Evolutionary conservation across 1,140 invertebrate species (phyloP).

Genomic region (Sycobia sp.): DNA sequence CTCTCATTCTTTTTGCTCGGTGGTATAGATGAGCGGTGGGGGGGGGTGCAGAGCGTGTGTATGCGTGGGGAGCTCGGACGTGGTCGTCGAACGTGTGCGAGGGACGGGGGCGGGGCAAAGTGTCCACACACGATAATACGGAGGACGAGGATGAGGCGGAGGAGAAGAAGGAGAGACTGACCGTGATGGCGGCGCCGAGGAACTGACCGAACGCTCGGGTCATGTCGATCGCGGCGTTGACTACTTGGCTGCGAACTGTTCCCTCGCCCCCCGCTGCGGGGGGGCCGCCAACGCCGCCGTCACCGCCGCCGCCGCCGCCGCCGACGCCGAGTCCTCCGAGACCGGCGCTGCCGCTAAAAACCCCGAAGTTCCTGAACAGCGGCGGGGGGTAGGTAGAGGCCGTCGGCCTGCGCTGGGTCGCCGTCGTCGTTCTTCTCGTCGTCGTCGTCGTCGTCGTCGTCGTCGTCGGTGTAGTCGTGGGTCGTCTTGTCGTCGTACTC

Average conservation of each 20-base stretch:
- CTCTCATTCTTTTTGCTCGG: too few relatives aligned
- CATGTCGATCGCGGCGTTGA: conserved; percentile 73
- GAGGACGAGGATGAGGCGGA: not conserved
- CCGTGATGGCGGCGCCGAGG: conserved; percentile 75
- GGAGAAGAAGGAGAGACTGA: conserved; percentile 45
- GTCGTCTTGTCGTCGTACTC: conserved; percentile 31
- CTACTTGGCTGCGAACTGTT: conserved; percentile 66
- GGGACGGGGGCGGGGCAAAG: too few relatives aligned
- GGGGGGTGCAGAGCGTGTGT: too few relatives aligned
- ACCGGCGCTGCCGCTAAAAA: conserved; percentile 29
- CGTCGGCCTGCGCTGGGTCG: conserved; percentile 33
- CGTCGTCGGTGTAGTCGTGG: not conserved
- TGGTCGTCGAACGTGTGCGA: too few relatives aligned
- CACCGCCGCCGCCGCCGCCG: conserved; percentile 12
- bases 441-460: conserved; percentile 40
- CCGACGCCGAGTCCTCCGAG: not conserved
- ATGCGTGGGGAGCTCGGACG: too few relatives aligned
- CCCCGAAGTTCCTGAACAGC: conserved; percentile 50
- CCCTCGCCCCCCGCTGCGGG: conserved; percentile 32
- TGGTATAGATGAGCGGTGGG: too few relatives aligned
- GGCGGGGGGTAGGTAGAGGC: conserved; percentile 58
- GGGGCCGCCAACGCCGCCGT: conserved; percentile 9
- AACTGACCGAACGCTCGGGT: conserved; percentile 75
- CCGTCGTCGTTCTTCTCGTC: conserved; percentile 32
- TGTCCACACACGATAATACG: too few relatives aligned